These are phyloP conservation scores for Drosophila subobscura DNA, from an alignment of 1,140 invertebrate species.

Conservation along the genomic window DNA sequence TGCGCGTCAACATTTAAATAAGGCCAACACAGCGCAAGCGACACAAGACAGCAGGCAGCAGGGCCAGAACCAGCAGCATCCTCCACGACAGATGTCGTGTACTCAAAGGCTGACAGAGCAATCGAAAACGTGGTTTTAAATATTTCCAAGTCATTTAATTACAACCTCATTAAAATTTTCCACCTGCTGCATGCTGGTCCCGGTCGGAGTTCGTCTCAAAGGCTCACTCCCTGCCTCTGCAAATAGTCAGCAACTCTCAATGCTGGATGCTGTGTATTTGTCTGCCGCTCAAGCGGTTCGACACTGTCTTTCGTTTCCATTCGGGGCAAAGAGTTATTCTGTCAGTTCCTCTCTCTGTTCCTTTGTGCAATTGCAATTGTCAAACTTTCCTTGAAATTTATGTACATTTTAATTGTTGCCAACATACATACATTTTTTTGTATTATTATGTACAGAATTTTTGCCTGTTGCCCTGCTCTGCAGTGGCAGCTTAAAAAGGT, in stretches of 20 bases:
- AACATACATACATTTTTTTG: conserved; percentile 53
- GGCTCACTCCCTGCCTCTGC: conserved; percentile 6
- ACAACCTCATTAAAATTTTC: conserved; percentile 80
- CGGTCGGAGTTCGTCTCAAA: conserved; percentile 23
- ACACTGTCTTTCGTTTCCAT: not conserved
- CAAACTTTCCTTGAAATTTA: conserved; percentile 64
- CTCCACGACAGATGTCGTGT: conserved; percentile 41
- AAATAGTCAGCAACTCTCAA: conserved; percentile 6
- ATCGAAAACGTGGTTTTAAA: conserved; percentile 71
- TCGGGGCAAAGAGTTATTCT: not conserved
- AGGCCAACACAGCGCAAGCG: conserved; percentile 10
- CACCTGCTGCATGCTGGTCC: conserved; percentile 47
- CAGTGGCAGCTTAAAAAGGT: conserved; percentile 74
- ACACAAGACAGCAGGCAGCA: too few species aligned
- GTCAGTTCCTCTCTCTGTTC: not conserved
- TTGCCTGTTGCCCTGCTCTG: conserved; percentile 28
- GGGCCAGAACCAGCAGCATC: conserved; percentile 2
- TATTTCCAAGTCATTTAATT: conserved; percentile 83
- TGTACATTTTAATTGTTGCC: conserved; percentile 79
- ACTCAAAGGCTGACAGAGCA: conserved; percentile 54
- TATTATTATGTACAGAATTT: conserved; percentile 66
- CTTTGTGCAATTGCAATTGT: conserved; percentile 44
- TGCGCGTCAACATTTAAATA: conserved; percentile 70
- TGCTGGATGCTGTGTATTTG: conserved; percentile 2
- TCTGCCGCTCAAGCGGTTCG: conserved; percentile 6